A percentile compares a stretch with the other conserved stretches of the same genome.
These are phyloP conservation scores for Coleophora deauratella DNA, from an alignment of 2,888 invertebrate genomes.

Conservation along the genomic window DNA sequence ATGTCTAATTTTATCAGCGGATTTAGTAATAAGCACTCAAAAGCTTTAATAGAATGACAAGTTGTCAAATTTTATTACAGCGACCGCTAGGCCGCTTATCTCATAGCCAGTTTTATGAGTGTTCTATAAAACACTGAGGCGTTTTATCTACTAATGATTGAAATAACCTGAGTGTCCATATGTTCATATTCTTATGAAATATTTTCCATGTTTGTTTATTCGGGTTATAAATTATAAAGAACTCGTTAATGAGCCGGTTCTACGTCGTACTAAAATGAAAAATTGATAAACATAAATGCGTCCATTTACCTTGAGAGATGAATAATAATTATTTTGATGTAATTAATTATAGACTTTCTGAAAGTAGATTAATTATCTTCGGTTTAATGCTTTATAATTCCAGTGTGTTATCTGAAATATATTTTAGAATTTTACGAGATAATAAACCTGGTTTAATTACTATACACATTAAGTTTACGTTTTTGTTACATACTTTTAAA, in stretches of 20 bases:
- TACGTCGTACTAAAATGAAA: slow-evolving; percentile 52
- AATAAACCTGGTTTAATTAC: not conserved
- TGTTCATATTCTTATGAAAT: slow-evolving; percentile 63
- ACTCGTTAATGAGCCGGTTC: slow-evolving; percentile 53
- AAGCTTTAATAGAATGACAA: slow-evolving; percentile 44
- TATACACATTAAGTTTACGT: no score
- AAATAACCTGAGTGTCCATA: slow-evolving; percentile 53
- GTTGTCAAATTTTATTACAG: slow-evolving; percentile 60
- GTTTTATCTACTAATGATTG: slow-evolving; percentile 58
- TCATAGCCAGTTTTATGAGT: slow-evolving; percentile 49
- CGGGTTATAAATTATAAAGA: slow-evolving; percentile 45
- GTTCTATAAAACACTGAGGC: slow-evolving; percentile 61
- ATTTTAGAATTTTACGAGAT: slow-evolving; percentile 1
- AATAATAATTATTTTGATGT: slow-evolving; percentile 55
- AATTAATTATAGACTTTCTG: slow-evolving; percentile 54
- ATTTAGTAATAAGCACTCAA: slow-evolving; percentile 29
- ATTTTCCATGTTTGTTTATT: slow-evolving; percentile 47
- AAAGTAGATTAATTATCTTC: slow-evolving; percentile 52
- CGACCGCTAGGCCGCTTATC: slow-evolving; percentile 37
- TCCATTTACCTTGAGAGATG: slow-evolving; percentile 64
- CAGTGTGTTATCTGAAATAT: slow-evolving; percentile 41
- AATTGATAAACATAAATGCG: slow-evolving; percentile 53
- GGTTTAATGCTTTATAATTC: slow-evolving; percentile 33
- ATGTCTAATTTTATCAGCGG: slow-evolving; percentile 17
- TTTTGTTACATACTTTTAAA: no score